Base-by-base conservation (phyloP, 2,797 vertebrate genomes). In the Anguilla marmorata region DNA sequence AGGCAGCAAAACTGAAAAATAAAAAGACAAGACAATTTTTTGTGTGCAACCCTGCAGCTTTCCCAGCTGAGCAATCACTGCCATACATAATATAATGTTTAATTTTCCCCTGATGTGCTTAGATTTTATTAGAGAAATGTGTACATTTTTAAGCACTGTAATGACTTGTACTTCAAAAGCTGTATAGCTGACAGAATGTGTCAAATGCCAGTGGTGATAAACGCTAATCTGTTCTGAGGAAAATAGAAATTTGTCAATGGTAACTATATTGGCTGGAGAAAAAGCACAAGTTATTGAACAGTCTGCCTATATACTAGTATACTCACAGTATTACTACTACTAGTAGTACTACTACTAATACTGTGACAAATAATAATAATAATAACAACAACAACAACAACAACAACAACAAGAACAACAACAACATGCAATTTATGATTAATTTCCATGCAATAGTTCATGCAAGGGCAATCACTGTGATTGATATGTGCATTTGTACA, bases 131-230 rank as follows among this genome's bases (percentile, higher is more conserved):
- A 94, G 89, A 87, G 92, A 95, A 95, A 95, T 91, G 92, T 94
- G 88, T 95, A 93, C 94, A 45, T 94, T 94, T 94, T 95, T 90
- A 96, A 95, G 95, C 92, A 96, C 91, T 94, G 90, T 90, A 95
- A 96, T 96, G 94, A 21, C 92, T 92, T 88, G 82, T 89, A 95
- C 93, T 96, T 96, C 94, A 96, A 96, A 96, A 94, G 91, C 60
- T 88, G 30, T 87, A 90, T 92, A 93, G 91, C 90, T 89, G 91
- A 92, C 90, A 92, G 92, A 92, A 91, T 89, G 90, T 90, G 93
- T 90, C 89, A 92, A 85, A 90, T 69, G 74, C 88, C 91, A 91
- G 92, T 85, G 69, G 87, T 92, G 90, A 92, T 94, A 91, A 91
- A 93, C 37, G 89, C 90, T 88, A 93, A 93, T 91, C 90, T 89